Evolutionary conservation across 2,113 vertebrate genomes (phyloP).

Genomic region (Sander lucioperca): DNA sequence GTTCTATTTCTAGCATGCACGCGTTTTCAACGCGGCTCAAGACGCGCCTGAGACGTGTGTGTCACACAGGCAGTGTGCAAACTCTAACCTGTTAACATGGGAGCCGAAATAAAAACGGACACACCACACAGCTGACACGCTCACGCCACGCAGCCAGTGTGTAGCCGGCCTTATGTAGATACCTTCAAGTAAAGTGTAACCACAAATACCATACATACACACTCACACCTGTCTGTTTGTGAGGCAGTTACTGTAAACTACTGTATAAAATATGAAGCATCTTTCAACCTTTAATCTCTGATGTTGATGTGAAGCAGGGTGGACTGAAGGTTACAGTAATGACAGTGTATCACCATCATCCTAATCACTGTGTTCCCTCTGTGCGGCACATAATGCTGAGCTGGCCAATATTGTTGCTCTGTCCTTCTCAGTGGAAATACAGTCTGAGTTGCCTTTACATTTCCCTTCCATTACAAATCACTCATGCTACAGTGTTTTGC

Average conservation of each 20-base stretch:
- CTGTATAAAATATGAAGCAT: neutral
- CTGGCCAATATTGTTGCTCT: neutral
- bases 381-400: conserved; percentile 45
- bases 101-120: too few species aligned
- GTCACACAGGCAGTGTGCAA: too few species aligned
- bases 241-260: neutral
- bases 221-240: neutral
- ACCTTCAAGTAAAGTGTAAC: too few species aligned
- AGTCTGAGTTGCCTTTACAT: conserved; percentile 19
- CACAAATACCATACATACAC: neutral
- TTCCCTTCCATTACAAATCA: neutral
- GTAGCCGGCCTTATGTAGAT: too few species aligned
- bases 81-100: too few species aligned
- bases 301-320: neutral
- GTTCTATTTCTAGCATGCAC: too few species aligned
- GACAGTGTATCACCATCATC: conserved; percentile 16
- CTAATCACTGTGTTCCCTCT: conserved; percentile 16
- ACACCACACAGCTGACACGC: too few species aligned
- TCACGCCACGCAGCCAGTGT: too few species aligned
- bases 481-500: conserved; percentile 10
- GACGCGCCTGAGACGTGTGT: too few species aligned
- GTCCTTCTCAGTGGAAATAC: conserved; percentile 55
- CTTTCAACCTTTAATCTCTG: neutral
- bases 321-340: conserved; percentile 16
- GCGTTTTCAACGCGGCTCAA: too few species aligned